These are phyloP conservation scores for Paramormyrops hopkinsi DNA, from an alignment of 2,797 vertebrate genomes.

Conservation along the genomic window DNA sequence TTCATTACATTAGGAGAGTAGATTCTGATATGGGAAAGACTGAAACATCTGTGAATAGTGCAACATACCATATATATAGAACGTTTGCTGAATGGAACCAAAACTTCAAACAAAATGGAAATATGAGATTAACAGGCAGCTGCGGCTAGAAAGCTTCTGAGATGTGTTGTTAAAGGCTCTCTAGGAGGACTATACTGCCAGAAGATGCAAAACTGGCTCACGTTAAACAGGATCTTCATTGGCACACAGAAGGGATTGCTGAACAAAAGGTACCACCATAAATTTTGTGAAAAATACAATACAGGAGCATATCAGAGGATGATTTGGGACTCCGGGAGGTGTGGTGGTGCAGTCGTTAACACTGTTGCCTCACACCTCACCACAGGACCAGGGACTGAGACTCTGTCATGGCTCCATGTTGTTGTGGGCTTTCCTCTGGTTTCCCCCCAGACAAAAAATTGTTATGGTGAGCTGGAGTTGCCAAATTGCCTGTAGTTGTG, in stretches of 20 bases:
- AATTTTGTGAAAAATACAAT: neutral
- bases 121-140: neutral
- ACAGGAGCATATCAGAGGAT: neutral
- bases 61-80: neutral
- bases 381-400: neutral
- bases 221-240: neutral
- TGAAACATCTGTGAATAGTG: neutral
- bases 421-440: neutral
- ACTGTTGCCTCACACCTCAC: neutral
- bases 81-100: neutral
- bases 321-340: neutral
- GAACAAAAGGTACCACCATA: neutral
- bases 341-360: neutral
- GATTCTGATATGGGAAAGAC: neutral
- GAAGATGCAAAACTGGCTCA: neutral
- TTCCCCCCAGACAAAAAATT: neutral
- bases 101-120: neutral
- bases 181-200: neutral
- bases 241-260: neutral
- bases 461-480: neutral
- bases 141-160: neutral
- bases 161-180: neutral
- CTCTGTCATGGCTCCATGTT: neutral
- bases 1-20: neutral
- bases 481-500: neutral